Evolutionary conservation across 2,113 vertebrate genomes (phyloP).

Genomic region (Zosterops lateralis): DNA sequence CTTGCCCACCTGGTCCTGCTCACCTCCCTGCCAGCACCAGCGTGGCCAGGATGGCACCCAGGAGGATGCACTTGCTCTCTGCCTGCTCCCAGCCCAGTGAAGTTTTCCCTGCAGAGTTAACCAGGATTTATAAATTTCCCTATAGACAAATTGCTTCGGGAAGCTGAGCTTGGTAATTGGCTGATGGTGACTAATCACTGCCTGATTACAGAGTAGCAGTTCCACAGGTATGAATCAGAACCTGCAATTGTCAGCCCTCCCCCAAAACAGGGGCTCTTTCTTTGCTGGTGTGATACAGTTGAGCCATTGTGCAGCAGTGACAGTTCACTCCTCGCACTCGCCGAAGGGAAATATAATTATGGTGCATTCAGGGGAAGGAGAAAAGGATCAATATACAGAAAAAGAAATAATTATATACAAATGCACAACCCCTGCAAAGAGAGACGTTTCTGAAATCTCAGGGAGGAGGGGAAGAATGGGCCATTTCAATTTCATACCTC

Average conservation of each 20-base stretch:
- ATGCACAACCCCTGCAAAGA: not conserved
- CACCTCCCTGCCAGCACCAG: not conserved
- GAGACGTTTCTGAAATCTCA: not conserved
- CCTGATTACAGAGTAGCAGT: slow-evolving; percentile 45
- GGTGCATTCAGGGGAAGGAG: not conserved
- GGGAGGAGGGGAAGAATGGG: not conserved
- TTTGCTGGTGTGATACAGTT: not conserved
- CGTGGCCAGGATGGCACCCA: rapidly evolving
- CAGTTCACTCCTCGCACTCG: not conserved
- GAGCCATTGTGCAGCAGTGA: not conserved
- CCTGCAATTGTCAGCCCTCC: slow-evolving; percentile 28
- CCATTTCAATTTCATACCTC: not conserved
- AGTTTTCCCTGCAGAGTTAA: not conserved
- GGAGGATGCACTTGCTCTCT: not conserved
- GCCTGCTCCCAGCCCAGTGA: rapidly evolving
- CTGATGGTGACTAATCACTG: slow-evolving; percentile 31
- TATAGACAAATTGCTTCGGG: not conserved
- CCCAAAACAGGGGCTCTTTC: slow-evolving; percentile 27
- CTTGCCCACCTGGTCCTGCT: not conserved
- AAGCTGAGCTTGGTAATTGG: slow-evolving; percentile 10
- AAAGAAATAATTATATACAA: slow-evolving; percentile 55
- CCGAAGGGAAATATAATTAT: not conserved
- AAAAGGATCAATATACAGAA: slow-evolving; percentile 42
- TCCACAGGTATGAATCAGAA: slow-evolving; percentile 67
- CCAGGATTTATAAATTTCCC: not conserved